Base-by-base conservation (phyloP, 2,113 vertebrate species). In the Xyrauchen texanus region DNA sequence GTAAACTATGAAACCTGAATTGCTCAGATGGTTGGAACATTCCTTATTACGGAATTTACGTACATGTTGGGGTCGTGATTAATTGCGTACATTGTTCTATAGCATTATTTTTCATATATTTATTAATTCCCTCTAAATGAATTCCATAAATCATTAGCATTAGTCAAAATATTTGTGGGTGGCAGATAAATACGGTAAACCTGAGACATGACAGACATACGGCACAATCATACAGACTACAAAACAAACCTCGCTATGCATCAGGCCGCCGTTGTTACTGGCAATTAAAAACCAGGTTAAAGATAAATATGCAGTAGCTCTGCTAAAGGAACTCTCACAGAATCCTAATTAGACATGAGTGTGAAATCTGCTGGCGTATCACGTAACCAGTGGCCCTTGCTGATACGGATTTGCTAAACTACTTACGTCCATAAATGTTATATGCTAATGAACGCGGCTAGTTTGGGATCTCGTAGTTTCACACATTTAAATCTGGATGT, bases 241-340 rank as follows among this genome's bases (percentile, higher is more conserved):
- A 63, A 44, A n/a, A 63, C 52, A 49, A 55, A 60, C 5, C 6
- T 8, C 21, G 12, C 44, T 61, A 9, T 16, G 13, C 42, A 46
- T 64, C 60, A 34, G 44, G 10, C 34, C 16, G 9, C 2, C 8
- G 49, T 8, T 57, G 78, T 67, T 80, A 8, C 46, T 12, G 13
- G 15, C 52, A 67, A 74, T 73, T 73, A 80, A 73, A 72, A 51
- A n/a, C 6, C 52, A 58, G 69, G 53, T 21, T 46, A 47, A 67
- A 80, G 69, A 74, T 34, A 15, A 60, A 80, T 71, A 68, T 45
- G 76, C 53, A 60, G 42, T 42, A 15, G 21, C 21, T 34, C 52
- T 4, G 52, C 44, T 44, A 44, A 68, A 47, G 13, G 8, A 51
- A 78, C 66, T n/a, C 65, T 21, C 34, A 7, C 42, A 34, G 68